These are phyloP conservation scores for Schizotus pectinicornis DNA, from an alignment of 2,888 invertebrate genomes.

Conservation along the genomic window DNA sequence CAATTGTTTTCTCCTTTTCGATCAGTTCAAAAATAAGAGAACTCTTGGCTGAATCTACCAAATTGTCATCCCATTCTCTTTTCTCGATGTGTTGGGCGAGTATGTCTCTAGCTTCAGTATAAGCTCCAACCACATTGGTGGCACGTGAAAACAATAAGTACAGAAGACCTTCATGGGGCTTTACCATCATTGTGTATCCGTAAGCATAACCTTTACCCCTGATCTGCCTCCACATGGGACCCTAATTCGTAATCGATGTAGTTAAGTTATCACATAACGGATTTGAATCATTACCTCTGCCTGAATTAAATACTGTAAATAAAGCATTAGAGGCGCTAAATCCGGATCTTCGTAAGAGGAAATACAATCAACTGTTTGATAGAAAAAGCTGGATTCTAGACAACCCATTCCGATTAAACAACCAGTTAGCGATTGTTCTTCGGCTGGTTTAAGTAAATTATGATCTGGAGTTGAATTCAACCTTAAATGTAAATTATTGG, in stretches of 20 bases:
- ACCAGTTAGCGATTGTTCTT: slow-evolving; percentile 59
- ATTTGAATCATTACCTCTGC: slow-evolving; percentile 66
- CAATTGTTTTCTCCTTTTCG: slow-evolving; percentile 79
- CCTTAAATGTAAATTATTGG: slow-evolving; percentile 34
- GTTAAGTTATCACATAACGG: slow-evolving; percentile 11
- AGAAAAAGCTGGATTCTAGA: slow-evolving; percentile 78
- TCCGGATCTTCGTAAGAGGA: slow-evolving; percentile 68
- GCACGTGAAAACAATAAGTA: slow-evolving; percentile 77
- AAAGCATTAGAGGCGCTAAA: slow-evolving; percentile 76
- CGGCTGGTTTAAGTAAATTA: slow-evolving; percentile 54
- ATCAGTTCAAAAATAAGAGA: slow-evolving; percentile 88
- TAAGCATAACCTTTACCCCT: slow-evolving; percentile 88
- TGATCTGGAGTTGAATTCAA: slow-evolving; percentile 60
- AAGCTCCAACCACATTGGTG: slow-evolving; percentile 80
- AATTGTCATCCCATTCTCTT: slow-evolving; percentile 71
- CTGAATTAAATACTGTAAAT: slow-evolving; percentile 86
- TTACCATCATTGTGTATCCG: slow-evolving; percentile 70
- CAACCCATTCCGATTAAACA: slow-evolving; percentile 82
- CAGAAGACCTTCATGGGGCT: slow-evolving; percentile 72
- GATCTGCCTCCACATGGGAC: slow-evolving; percentile 88
- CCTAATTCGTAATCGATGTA: slow-evolving; percentile 59
- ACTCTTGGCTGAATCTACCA: slow-evolving; percentile 84
- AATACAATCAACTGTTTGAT: slow-evolving; percentile 72
- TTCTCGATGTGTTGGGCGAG: slow-evolving; percentile 70
- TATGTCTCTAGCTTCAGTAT: slow-evolving; percentile 76